A percentile compares a stretch with the other conserved stretches of the same genome.
Conservation (phyloP, 2,113 vertebrate genomes). For the Rutilus rutilus region DNA sequence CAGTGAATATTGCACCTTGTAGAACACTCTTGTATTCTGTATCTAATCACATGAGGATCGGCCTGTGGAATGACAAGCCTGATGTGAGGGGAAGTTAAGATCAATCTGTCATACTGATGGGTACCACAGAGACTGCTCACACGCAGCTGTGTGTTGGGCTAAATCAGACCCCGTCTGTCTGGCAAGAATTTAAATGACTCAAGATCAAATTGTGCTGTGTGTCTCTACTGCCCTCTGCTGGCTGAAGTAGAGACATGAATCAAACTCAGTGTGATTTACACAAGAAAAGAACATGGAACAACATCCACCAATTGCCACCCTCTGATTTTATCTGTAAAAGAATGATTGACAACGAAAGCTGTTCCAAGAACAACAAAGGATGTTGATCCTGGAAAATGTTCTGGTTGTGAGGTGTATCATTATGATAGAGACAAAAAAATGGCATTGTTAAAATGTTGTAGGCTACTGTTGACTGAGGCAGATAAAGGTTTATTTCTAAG, state of each 20-base stretch:
- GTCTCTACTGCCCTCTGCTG: constrained; percentile 56
- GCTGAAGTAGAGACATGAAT: neutral
- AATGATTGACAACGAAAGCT: neutral
- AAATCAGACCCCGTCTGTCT: neutral
- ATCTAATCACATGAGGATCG: constrained; percentile 50
- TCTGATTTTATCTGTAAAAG: neutral
- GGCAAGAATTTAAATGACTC: neutral
- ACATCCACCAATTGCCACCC: neutral
- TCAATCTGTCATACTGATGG: constrained; percentile 48
- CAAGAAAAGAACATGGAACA: constrained; percentile 12
- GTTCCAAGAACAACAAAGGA: constrained; percentile 24
- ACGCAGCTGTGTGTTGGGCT: constrained; percentile 28
- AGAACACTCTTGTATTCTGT: constrained; percentile 38
- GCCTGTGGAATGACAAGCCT: constrained; percentile 35
- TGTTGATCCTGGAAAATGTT: constrained; percentile 5
- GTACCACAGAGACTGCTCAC: constrained; percentile 34
- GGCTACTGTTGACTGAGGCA: neutral
- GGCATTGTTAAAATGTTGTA: neutral
- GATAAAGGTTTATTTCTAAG: neutral
- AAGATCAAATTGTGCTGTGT: neutral
- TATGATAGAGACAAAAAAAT: neutral
- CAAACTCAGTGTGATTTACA: neutral
- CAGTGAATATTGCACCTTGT: constrained; percentile 41
- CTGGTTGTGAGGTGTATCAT: neutral
- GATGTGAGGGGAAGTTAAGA: constrained; percentile 45